A percentile compares a stretch with the other conserved stretches of the same genome.
These are phyloP conservation scores for Drosophila sulfurigaster DNA, from an alignment of 1,140 invertebrate species.

Conservation along the genomic window DNA sequence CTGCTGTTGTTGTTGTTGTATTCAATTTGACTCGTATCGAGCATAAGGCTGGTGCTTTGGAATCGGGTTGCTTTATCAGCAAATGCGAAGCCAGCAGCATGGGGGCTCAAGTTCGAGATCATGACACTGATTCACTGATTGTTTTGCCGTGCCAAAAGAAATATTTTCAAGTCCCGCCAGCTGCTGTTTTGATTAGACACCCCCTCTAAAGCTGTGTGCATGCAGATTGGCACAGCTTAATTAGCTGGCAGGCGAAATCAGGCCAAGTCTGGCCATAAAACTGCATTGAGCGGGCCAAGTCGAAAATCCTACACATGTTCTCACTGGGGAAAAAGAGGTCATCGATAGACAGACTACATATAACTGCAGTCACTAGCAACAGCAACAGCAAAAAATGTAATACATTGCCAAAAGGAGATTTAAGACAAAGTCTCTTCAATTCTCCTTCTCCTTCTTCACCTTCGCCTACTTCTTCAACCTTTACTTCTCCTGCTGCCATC, in stretches of 20 bases:
- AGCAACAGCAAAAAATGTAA: conserved; percentile 25
- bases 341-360: conserved; percentile 63
- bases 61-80: conserved; percentile 40
- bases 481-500: neutral
- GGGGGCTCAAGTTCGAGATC: conserved; percentile 69
- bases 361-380: conserved; percentile 33
- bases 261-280: conserved; percentile 45
- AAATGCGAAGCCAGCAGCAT: conserved; percentile 16
- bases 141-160: conserved; percentile 54
- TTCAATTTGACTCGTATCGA: conserved; percentile 64
- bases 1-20: no score
- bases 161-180: conserved; percentile 59
- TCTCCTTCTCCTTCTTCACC: neutral
- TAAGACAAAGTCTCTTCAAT: conserved; percentile 29
- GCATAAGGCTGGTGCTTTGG: conserved; percentile 2
- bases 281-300: conserved; percentile 35
- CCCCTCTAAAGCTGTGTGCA: conserved; percentile 29
- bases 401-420: conserved; percentile 54
- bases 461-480: neutral
- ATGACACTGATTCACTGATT: conserved; percentile 74
- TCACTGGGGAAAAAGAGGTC: conserved; percentile 63
- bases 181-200: conserved; percentile 56
- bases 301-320: conserved; percentile 65
- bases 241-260: conserved; percentile 54
- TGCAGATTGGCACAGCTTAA: conserved; percentile 77